Base-by-base conservation (phyloP, 1,140 invertebrate species). In the Apis laboriosa region DNA sequence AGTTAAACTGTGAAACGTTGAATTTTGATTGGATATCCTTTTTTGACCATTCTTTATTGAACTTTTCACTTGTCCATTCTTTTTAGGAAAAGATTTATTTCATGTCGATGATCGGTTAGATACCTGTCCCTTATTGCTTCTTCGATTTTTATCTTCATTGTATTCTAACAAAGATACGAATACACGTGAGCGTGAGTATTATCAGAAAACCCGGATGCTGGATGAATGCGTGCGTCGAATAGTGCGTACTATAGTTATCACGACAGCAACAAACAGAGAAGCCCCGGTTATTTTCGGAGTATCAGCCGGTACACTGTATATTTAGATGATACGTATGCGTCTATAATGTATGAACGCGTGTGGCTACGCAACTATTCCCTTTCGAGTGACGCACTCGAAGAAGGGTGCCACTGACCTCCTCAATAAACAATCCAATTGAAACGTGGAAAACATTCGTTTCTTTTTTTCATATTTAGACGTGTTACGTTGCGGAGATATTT, bases 251-350 rank as follows among this genome's bases (percentile, higher is more conserved):
- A 34, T 58, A 78, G 71, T 71, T 75, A 76, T 67, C 79, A 79
- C 70, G 75, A 68, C 66, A 67, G 76, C 76, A 85, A 89, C 85
- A 89, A 87, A 85, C 80, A 80, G 24, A 53, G 56, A 58, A 76
- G 73, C 56, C 60, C 55, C 17, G 49, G 80, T 53, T 89, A 86
- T 88, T 88, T 88, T 55, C 75, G 28, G 83, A 85, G 15, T 71
- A 78, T 85, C 79, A 75, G 79, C 53, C 78, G 53, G 60, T 68
- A 66, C 76, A 64, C 72, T 87, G 78, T 88, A 88, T 88, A 87
- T 88, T 88, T 88, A 88, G 86, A 88, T 85, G 75, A 88, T 87
- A 58, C 73, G 58, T 85, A 79, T 60, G 51, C 78, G 72, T 80
- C 71, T 88, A 83, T 85, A 83, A 82, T 78, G 49, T 73, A 71